phyloP scores from a whole-genome alignment of 1,140 invertebrate genomes.

The Lineus longissimus region DNA sequence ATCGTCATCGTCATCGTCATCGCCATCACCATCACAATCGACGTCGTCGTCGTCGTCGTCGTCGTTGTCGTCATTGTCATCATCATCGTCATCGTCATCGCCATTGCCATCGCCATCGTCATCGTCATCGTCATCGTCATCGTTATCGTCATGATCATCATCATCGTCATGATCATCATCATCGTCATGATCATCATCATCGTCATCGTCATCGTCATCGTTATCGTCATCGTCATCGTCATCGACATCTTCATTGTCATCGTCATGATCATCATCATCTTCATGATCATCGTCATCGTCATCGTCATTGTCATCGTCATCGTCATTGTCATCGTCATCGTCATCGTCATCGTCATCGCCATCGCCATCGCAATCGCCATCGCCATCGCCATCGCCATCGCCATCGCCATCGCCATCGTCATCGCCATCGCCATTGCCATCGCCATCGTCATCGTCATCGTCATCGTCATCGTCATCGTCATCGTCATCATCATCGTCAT shows the following conservation, averaged over 20 bases:
- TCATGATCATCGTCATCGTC: not conserved
- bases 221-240: not conserved
- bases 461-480: constrained; percentile 1
- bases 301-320: not conserved
- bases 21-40: no score
- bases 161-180: no score
- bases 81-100: not conserved
- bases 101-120: not conserved
- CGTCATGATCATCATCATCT: not conserved
- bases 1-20: no score
- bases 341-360: not conserved
- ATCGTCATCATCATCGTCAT: constrained; percentile 1
- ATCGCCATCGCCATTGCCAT: not conserved
- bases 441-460: not conserved
- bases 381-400: not conserved
- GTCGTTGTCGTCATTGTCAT: no score
- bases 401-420: not conserved
- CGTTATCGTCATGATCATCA: no score
- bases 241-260: not conserved
- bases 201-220: no score
- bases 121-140: no score
- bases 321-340: not conserved
- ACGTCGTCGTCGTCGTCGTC: not conserved
- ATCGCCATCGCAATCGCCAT: no score
- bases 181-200: no score